Evolutionary conservation across 2,888 invertebrate genomes (phyloP).

Genomic region (Diplolepis rosae): DNA sequence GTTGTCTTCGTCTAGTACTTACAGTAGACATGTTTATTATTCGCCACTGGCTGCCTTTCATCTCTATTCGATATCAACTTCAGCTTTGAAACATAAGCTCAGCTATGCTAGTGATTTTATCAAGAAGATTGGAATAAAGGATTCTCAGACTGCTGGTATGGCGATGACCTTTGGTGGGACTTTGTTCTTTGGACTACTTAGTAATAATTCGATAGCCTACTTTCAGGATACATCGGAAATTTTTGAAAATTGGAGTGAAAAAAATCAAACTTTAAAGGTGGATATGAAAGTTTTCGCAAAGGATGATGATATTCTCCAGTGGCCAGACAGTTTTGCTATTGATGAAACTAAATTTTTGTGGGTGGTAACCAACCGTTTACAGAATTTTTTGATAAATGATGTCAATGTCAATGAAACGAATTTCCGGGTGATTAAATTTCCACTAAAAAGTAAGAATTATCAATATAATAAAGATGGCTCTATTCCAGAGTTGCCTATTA

Average conservation of each 20-base stretch:
- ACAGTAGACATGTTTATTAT: conserved; percentile 77
- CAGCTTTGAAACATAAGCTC: conserved; percentile 76
- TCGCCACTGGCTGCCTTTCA: conserved; percentile 82
- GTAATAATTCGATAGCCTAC: conserved; percentile 81
- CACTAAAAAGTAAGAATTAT: conserved; percentile 80
- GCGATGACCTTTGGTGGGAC: conserved; percentile 82
- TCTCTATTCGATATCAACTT: conserved; percentile 80
- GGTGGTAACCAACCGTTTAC: conserved; percentile 81
- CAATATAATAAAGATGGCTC: conserved; percentile 74
- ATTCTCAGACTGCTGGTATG: conserved; percentile 83
- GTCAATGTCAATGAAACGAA: conserved; percentile 79
- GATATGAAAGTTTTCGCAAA: conserved; percentile 80
- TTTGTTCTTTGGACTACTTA: conserved; percentile 82
- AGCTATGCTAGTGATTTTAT: conserved; percentile 61
- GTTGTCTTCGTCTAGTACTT: conserved; percentile 76
- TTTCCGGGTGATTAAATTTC: conserved; percentile 78
- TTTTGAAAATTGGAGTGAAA: conserved; percentile 76
- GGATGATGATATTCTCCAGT: conserved; percentile 81
- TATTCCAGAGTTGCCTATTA: too few species aligned
- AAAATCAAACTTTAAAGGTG: conserved; percentile 73
- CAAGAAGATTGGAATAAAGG: not conserved
- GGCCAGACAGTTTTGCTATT: conserved; percentile 83
- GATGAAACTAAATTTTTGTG: conserved; percentile 80
- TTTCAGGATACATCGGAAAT: conserved; percentile 79
- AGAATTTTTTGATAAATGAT: conserved; percentile 79